Base-by-base conservation (phyloP, 2,797 vertebrate genomes). In the Macropodus opercularis region DNA sequence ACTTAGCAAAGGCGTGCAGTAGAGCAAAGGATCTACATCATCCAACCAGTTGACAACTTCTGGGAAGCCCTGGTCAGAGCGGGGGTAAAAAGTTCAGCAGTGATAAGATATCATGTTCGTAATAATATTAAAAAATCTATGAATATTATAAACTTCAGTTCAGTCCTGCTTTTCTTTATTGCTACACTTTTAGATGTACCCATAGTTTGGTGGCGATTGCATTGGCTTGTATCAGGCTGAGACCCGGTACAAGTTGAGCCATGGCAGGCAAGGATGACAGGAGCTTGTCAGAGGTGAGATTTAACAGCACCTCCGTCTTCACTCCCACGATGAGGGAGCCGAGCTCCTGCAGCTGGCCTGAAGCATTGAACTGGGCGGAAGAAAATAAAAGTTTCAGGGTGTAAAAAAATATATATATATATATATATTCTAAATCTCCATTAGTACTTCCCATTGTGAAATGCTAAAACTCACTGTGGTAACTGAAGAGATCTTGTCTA, bases 171-270 rank as follows among this genome's bases (percentile, higher is more conserved):
- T 60, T 64, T 36, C 9, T 6, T 42, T 24, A 23, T 35, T 13
- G 46, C 12, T 14, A n/a, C 3, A 2, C 15, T 27, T 10, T 34
- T 31, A 23, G 7, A 21, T 18, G 22, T 88, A 94, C 93, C 92
- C 93, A 94, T 56, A 94, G 89, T 73, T 91, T 93, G 48, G 88
- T 91, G 49, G 89, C 31, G 36, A 94, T 49, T 17, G 85, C 72
- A 5, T 86, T 89, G 58, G 79, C 79, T 62, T 93, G 91, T 8
- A 80, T 44, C 0, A 84, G 80, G 53, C 64, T 86, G 71, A 92
- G 76, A 34, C 60, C 54, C 4, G 56, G 58, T 6, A 36, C 73
- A 29, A 78, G 67, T 24, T 56, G 74, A 17, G 84, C 82, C 31
- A 93, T 78, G 58, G 71, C 75, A 0, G 87, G 87, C 57, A 93